Evolutionary conservation across 2,113 vertebrate genomes (phyloP).

Genomic region (Eonycteris spelaea): DNA sequence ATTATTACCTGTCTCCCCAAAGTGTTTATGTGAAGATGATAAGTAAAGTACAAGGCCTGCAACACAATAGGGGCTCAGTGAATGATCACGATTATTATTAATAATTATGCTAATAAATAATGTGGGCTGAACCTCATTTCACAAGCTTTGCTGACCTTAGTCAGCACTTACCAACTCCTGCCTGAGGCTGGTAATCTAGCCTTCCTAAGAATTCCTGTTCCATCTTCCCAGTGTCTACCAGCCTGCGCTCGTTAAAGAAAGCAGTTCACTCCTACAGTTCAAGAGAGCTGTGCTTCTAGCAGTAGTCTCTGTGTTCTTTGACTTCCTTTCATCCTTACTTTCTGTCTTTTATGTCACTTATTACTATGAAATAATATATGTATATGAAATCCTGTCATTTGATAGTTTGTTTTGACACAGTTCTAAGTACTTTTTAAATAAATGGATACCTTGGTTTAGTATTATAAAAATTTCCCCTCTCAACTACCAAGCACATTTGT

Average conservation of each 20-base stretch:
- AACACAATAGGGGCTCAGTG: background rate
- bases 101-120: slow-evolving; percentile 63
- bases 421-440: background rate
- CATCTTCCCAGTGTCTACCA: background rate
- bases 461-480: background rate
- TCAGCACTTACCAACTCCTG: slow-evolving; percentile 35
- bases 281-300: no score
- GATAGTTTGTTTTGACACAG: background rate
- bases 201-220: background rate
- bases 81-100: background rate
- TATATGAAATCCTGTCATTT: background rate
- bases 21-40: slow-evolving; percentile 2
- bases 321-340: background rate
- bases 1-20: background rate
- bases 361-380: background rate
- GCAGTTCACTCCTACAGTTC: background rate
- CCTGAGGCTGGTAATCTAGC: background rate
- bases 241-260: background rate
- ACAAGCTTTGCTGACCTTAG: slow-evolving; percentile 5
- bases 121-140: slow-evolving; percentile 38
- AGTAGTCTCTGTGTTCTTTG: background rate
- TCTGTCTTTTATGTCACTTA: background rate
- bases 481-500: background rate
- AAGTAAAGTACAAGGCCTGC: background rate
- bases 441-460: background rate